A percentile compares a stretch with the other conserved stretches of the same genome.
Conservation (phyloP, 2,797 vertebrate genomes). For the Setipinna tenuifilis region DNA sequence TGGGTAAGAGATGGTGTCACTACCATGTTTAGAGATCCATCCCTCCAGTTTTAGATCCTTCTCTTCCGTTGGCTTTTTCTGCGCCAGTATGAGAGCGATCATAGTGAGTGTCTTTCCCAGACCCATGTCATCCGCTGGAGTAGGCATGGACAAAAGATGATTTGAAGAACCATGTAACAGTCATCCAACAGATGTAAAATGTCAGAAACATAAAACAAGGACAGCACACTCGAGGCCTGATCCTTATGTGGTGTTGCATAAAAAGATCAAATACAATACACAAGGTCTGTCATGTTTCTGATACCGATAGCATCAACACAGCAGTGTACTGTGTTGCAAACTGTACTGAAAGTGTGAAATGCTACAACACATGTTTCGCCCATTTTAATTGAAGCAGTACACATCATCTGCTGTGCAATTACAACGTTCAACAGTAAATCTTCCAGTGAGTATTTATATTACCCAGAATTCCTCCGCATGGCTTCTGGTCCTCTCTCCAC, state of each 20-base stretch:
- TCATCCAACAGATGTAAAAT: neutral
- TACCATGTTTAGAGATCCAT: conserved; percentile 86
- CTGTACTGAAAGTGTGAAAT: neutral
- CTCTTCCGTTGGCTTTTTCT: conserved; percentile 73
- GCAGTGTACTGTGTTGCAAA: neutral
- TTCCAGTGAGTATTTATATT: conserved; percentile 47
- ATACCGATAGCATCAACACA: too few relatives aligned
- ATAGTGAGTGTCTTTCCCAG: conserved; percentile 95
- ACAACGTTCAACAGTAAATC: too few relatives aligned
- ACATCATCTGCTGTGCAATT: too few relatives aligned
- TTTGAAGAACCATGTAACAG: neutral
- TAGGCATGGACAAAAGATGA: neutral
- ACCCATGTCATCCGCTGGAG: conserved; percentile 95
- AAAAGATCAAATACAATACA: neutral
- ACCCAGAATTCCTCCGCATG: conserved; percentile 94
- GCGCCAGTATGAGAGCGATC: conserved; percentile 86
- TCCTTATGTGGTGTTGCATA: too few relatives aligned
- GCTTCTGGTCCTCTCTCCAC: conserved; percentile 91
- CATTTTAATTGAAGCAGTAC: neutral
- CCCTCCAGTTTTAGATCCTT: conserved; percentile 64
- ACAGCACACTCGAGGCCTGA: too few relatives aligned
- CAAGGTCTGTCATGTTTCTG: neutral
- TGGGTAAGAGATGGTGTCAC: neutral
- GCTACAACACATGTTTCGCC: neutral
- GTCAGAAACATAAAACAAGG: too few relatives aligned